Conservation (phyloP, 2,888 invertebrate genomes). For the Tolmerus cingulatus region DNA sequence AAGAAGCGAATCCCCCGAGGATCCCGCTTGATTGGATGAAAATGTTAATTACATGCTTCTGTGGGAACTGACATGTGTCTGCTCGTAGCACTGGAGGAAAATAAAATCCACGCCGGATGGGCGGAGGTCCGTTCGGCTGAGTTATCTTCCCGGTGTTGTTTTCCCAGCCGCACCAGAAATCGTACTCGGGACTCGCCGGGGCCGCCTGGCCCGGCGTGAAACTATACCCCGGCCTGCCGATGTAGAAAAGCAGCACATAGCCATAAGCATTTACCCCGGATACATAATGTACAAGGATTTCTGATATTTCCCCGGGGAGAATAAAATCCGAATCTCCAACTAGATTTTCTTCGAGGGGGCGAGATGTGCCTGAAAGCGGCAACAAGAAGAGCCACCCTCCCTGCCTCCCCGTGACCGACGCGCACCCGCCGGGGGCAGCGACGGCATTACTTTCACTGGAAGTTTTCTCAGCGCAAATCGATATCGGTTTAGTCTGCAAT, state of each 20-base stretch:
- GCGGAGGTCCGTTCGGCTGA: slow-evolving; percentile 9
- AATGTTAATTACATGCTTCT: slow-evolving; percentile 41
- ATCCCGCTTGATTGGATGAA: slow-evolving; percentile 33
- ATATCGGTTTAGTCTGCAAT: slow-evolving; percentile 39
- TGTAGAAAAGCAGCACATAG: not conserved
- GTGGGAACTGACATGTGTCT: slow-evolving; percentile 42
- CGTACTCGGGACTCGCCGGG: not conserved
- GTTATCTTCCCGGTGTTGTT: slow-evolving; percentile 30
- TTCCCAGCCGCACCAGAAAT: slow-evolving; percentile 3
- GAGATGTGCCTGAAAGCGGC: not conserved
- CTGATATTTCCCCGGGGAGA: slow-evolving; percentile 42
- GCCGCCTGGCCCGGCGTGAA: not conserved
- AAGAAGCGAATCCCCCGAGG: slow-evolving; percentile 5
- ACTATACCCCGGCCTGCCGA: slow-evolving; percentile 9
- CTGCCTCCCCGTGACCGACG: not conserved
- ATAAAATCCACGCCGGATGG: slow-evolving; percentile 19
- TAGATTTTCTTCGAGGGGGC: slow-evolving; percentile 36
- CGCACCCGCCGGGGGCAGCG: not conserved
- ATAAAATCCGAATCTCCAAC: slow-evolving; percentile 41
- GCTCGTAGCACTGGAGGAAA: slow-evolving; percentile 12
- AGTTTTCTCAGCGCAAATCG: slow-evolving; percentile 31
- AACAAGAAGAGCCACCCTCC: not conserved
- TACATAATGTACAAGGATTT: slow-evolving; percentile 41
- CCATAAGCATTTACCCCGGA: not conserved
- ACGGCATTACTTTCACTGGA: slow-evolving; percentile 23